phyloP scores from a whole-genome alignment of 2,888 invertebrate species.

The Cryptocephalus moraei region DNA sequence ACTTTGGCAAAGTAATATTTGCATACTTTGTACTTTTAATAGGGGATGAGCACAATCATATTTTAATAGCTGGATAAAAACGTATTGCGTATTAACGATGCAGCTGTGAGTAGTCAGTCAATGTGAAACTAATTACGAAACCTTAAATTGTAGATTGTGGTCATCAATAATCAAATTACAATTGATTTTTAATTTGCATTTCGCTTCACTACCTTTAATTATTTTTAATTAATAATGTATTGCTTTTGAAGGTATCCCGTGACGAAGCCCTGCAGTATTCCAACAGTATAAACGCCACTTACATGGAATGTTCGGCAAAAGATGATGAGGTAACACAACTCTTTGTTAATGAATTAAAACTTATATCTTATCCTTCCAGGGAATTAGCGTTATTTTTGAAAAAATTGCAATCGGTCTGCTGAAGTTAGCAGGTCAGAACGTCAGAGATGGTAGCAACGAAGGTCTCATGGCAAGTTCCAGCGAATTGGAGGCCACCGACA shows the following conservation, averaged over 20 bases:
- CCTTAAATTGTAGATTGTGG: too few species aligned
- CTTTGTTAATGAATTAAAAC: background rate
- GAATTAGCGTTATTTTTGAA: conserved; percentile 64
- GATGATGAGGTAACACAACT: conserved; percentile 48
- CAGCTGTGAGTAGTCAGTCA: too few species aligned
- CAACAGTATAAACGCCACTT: conserved; percentile 67
- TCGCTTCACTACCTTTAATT: too few species aligned
- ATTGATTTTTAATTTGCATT: too few species aligned
- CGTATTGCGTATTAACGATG: too few species aligned
- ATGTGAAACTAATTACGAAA: too few species aligned
- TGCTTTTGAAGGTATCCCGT: conserved; percentile 34
- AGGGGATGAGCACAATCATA: too few species aligned
- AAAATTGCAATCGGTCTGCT: conserved; percentile 54
- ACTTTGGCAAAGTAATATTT: too few species aligned
- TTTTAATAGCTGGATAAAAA: too few species aligned
- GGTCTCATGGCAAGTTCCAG: conserved; percentile 43
- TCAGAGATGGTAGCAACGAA: conserved; percentile 43
- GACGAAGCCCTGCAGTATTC: conserved; percentile 71
- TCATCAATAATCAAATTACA: too few species aligned
- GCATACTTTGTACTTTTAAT: too few species aligned
- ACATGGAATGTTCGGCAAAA: conserved; percentile 77
- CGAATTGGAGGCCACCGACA: conserved; percentile 48
- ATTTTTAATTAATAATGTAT: background rate
- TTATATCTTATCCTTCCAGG: conserved; percentile 36
- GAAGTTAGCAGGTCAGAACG: conserved; percentile 38